Conservation (phyloP, 2,797 vertebrate genomes). For the Myiothlypis coronata region DNA sequence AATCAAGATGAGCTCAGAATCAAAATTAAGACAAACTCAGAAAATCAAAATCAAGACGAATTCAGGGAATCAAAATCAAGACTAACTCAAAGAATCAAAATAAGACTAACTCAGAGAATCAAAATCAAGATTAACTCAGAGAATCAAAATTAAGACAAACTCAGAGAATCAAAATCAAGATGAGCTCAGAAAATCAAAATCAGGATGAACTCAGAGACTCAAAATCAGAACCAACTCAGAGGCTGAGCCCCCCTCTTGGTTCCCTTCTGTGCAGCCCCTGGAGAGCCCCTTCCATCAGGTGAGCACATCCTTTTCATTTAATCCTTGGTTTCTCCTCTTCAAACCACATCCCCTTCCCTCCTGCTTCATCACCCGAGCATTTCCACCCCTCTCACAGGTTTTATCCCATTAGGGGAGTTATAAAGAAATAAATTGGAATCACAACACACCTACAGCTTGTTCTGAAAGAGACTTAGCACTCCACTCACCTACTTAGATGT, state of each 20-base stretch:
- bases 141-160: too few species aligned
- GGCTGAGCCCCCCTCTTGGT: not conserved
- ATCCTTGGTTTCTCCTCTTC: not conserved
- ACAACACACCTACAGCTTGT: constrained; percentile 36
- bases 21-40: too few species aligned
- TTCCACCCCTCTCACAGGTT: not conserved
- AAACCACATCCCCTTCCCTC: not conserved
- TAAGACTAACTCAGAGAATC: not conserved
- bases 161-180: not conserved
- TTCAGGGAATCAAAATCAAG: not conserved
- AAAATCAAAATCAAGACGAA: not conserved
- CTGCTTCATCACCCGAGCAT: not conserved
- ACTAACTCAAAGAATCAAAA: not conserved
- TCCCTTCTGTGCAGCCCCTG: not conserved
- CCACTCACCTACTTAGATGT: constrained; percentile 28
- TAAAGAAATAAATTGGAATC: constrained; percentile 55
- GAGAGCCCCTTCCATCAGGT: not conserved
- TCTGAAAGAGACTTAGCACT: constrained; percentile 38
- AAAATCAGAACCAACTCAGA: not conserved
- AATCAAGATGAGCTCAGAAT: not conserved
- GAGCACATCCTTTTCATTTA: not conserved
- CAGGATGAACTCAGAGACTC: too few species aligned
- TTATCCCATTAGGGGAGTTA: constrained; percentile 42
- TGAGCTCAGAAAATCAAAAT: fast-evolving
- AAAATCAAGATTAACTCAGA: too few species aligned